Evolutionary conservation across 2,113 vertebrate species (phyloP).

Genomic region (Pteruthius melanotis): DNA sequence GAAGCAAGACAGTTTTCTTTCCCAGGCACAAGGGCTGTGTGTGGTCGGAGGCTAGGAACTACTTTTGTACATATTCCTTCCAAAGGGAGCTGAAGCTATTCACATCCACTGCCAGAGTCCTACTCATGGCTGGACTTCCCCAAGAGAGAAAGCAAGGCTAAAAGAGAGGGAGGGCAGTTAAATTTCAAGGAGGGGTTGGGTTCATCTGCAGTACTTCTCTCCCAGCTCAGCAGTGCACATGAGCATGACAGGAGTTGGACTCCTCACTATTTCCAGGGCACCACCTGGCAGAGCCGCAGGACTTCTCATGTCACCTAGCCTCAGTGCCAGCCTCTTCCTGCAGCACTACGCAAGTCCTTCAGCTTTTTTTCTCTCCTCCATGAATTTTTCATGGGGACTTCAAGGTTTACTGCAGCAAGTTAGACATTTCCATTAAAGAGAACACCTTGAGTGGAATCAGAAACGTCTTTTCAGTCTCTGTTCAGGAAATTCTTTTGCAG

Average conservation of each 20-base stretch:
- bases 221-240: not conserved
- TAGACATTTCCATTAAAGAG: slow-evolving; percentile 34
- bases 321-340: not conserved
- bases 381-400: slow-evolving; percentile 36
- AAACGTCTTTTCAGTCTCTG: not conserved
- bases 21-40: not conserved
- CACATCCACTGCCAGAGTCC: not conserved
- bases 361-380: not conserved
- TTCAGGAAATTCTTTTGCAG: slow-evolving; percentile 33
- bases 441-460: slow-evolving; percentile 16
- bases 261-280: not conserved
- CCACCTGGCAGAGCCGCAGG: not conserved
- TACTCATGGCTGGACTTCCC: not conserved
- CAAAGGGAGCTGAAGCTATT: not conserved
- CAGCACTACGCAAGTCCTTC: not conserved
- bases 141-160: not conserved
- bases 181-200: not conserved
- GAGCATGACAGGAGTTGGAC: not conserved
- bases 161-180: not conserved
- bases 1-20: not conserved
- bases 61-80: not conserved
- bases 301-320: not conserved
- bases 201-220: fast-evolving
- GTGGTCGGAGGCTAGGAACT: not conserved
- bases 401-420: slow-evolving; percentile 24